Conservation (phyloP, 2,797 vertebrate species). For the Poeciliopsis paucimaculata region DNA sequence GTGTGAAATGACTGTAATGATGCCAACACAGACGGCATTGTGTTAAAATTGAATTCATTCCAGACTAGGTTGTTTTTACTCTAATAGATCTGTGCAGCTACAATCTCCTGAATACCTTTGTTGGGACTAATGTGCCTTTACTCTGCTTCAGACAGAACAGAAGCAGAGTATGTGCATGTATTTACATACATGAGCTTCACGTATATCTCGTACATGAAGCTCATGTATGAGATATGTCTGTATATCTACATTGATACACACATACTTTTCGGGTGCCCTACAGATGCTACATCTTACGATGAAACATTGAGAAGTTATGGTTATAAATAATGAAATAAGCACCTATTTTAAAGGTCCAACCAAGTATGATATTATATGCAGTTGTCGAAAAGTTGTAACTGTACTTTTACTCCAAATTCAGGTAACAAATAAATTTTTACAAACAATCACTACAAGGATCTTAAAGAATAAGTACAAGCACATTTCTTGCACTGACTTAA, state of each 20-base stretch:
- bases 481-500: neutral
- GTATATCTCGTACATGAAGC: neutral
- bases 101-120: conserved; percentile 29
- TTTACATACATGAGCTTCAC: neutral
- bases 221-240: too few relatives aligned
- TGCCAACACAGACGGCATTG: conserved; percentile 61
- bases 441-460: neutral
- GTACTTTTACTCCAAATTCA: neutral
- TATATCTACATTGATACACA: neutral
- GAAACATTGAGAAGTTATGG: neutral
- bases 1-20: conserved; percentile 59
- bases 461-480: neutral
- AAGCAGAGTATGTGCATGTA: too few relatives aligned
- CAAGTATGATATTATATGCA: neutral
- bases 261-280: neutral
- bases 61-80: conserved; percentile 33
- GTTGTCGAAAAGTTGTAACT: neutral
- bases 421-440: neutral
- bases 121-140: conserved; percentile 6
- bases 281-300: neutral
- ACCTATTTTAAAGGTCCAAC: neutral
- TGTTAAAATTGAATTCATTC: conserved; percentile 57
- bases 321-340: neutral
- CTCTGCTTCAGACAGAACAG: neutral
- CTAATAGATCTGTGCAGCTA: conserved; percentile 42